Evolutionary conservation across 1,140 invertebrate genomes (phyloP).

Genomic region (Drosophila ohnishii): DNA sequence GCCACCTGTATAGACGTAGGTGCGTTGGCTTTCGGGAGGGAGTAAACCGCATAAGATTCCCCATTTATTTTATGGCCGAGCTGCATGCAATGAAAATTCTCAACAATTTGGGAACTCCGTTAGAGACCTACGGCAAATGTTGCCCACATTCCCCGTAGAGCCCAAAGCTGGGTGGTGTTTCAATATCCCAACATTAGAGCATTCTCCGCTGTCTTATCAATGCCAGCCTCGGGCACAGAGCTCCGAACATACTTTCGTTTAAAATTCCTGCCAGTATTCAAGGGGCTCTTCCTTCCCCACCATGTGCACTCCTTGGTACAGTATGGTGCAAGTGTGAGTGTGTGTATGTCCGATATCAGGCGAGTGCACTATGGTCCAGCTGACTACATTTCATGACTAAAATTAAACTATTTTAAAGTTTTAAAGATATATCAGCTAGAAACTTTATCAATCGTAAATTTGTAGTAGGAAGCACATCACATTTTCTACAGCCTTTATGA

Average conservation of each 20-base stretch:
- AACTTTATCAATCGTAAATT: too few relatives aligned
- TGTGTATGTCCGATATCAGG: constrained; percentile 44
- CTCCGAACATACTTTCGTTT: constrained; percentile 39
- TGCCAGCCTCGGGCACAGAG: constrained; percentile 44
- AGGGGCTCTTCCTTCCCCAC: neutral
- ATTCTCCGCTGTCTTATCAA: constrained; percentile 66
- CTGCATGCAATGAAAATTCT: constrained; percentile 73
- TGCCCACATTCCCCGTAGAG: constrained; percentile 18
- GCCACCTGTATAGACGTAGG: constrained; percentile 21
- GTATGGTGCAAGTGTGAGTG: constrained; percentile 6
- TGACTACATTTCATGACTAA: neutral
- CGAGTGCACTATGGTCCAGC: constrained; percentile 15
- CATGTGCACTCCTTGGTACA: neutral
- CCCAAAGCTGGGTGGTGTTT: constrained; percentile 24
- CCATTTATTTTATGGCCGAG: constrained; percentile 75
- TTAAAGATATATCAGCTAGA: too few relatives aligned
- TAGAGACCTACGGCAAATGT: constrained; percentile 9
- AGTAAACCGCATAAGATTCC: constrained; percentile 59
- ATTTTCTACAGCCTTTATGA: too few relatives aligned
- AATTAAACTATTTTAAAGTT: too few relatives aligned
- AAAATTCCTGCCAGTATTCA: constrained; percentile 39
- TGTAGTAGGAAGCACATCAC: too few relatives aligned
- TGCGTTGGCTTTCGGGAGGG: constrained; percentile 33
- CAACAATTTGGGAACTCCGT: constrained; percentile 19
- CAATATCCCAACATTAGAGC: constrained; percentile 43